Percentiles rank a stretch among this genome's conserved stretches.
Conservation (phyloP, 2,888 invertebrate species). For the Cosmia pyralina region DNA sequence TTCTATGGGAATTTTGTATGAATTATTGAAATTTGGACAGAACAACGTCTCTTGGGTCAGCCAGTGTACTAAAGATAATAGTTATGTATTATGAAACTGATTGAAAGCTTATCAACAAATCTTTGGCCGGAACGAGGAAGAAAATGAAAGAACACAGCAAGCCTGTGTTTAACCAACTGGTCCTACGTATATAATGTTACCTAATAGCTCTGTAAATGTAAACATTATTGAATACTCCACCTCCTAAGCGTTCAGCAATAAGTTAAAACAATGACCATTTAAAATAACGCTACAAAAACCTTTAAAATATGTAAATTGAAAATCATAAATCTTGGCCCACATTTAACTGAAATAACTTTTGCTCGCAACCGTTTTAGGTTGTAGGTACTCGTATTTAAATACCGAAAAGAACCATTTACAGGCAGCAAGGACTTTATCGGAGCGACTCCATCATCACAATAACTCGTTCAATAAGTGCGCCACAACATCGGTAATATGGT, state of each 20-base stretch:
- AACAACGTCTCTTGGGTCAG: no score
- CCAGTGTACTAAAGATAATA: no score
- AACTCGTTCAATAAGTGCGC: conserved; percentile 77
- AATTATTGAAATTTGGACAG: no score
- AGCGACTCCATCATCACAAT: conserved; percentile 70
- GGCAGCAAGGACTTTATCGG: conserved; percentile 54
- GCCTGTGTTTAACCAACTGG: no score
- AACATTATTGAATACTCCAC: conserved; percentile 5
- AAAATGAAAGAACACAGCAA: not conserved
- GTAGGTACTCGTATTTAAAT: conserved; percentile 53
- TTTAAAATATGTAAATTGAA: conserved; percentile 52
- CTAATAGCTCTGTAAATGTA: not conserved
- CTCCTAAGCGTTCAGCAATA: conserved; percentile 1
- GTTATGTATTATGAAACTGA: not conserved
- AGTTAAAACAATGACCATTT: conserved; percentile 45
- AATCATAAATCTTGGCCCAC: conserved; percentile 60
- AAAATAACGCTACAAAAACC: conserved; percentile 51
- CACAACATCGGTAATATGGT: conserved; percentile 78
- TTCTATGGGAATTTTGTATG: no score
- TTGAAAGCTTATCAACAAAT: not conserved
- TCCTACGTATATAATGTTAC: no score
- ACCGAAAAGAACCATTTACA: conserved; percentile 54
- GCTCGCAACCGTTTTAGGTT: conserved; percentile 54
- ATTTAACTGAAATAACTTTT: conserved; percentile 66
- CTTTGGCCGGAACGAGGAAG: not conserved